Base-by-base conservation (phyloP, 2,888 invertebrate species). In the Tineola bisselliella region DNA sequence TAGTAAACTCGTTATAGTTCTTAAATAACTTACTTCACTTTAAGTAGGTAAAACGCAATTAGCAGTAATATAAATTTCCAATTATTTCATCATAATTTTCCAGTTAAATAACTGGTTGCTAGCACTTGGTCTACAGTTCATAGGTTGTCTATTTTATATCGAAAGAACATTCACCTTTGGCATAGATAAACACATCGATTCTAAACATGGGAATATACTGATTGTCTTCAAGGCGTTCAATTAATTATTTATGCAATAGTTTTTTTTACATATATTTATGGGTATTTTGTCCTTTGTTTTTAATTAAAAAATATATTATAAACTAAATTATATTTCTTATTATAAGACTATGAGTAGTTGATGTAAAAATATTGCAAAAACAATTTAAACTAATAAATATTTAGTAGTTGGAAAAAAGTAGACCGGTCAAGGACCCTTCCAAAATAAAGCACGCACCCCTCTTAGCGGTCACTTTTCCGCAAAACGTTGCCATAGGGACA, bases 401-500 rank as follows among this genome's bases (percentile, higher is more conserved):
- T 25, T 25, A 25, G 25, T 25, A 25, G 25, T 2, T 38, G 10
- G 10, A 10, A 54, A 71, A 66, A 76, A 73, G 66, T 75, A 71
- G 76, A 68, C 71, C 73, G 72, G 75, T 74, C 76, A 74, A 75
- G 72, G 71, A 72, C 75, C 74, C 68, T 61, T 56, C 63, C 56
- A 17, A n/a, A 18, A 31, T 44, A 38, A 11, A 25, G 31, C 30
- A 59, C 33, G 44, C 60, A 44, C 60, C 30, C n/a, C 25, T 44
- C 48, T 15, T 57, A 25, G 60, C 60, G 63, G 62, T 61, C 63
- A 61, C 44, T 44, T 77, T 81, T 82, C 82, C 80, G 81, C 76
- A 74, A 76, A 68, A 44, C 63, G 78, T 82, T 66, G 61, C 72
- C 73, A 77, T 79, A 67, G 64, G 66, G 69, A 83, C 82, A 48